Evolutionary conservation across 1,140 invertebrate genomes (phyloP).

Genomic region (Cydia strobilella): DNA sequence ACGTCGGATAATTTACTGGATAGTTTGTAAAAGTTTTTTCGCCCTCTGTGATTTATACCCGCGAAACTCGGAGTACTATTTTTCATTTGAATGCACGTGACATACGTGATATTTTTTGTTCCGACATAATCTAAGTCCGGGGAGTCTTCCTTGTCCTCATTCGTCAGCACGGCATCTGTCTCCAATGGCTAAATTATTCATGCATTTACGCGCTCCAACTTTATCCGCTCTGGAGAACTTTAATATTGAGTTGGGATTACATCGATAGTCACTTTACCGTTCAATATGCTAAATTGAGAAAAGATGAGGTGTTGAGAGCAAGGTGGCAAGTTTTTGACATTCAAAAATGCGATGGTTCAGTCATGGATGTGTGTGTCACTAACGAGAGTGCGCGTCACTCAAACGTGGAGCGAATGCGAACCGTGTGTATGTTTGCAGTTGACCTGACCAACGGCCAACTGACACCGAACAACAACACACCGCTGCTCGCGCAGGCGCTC

Average conservation of each 20-base stretch:
- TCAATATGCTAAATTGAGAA: conserved; percentile 53
- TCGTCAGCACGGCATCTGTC: conserved; percentile 67
- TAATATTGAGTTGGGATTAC: conserved; percentile 61
- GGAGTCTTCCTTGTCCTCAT: conserved; percentile 63
- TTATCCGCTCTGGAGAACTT: conserved; percentile 55
- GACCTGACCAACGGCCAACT: conserved; percentile 96
- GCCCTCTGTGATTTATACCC: conserved; percentile 78
- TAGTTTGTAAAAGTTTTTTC: conserved; percentile 80
- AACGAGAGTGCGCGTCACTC: conserved; percentile 64
- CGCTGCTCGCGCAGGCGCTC: conserved; percentile 94
- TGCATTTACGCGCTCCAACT: conserved; percentile 68
- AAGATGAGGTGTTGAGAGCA: conserved; percentile 46
- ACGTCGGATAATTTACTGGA: conserved; percentile 80
- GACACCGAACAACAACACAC: conserved; percentile 96
- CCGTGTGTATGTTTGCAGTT: conserved; percentile 89
- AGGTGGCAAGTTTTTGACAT: conserved; percentile 39
- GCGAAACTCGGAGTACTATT: conserved; percentile 77
- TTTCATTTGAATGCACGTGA: conserved; percentile 80
- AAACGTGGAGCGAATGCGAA: conserved; percentile 70
- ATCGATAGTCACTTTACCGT: conserved; percentile 59
- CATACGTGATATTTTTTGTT: conserved; percentile 77
- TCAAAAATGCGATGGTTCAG: conserved; percentile 69
- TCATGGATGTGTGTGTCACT: conserved; percentile 72
- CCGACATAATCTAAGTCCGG: conserved; percentile 68
- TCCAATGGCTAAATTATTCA: conserved; percentile 73